Evolutionary conservation across 2,888 invertebrate species (phyloP), one percentile per base, ranked within the genome.

Genomic region (Aelia acuminata): DNA sequence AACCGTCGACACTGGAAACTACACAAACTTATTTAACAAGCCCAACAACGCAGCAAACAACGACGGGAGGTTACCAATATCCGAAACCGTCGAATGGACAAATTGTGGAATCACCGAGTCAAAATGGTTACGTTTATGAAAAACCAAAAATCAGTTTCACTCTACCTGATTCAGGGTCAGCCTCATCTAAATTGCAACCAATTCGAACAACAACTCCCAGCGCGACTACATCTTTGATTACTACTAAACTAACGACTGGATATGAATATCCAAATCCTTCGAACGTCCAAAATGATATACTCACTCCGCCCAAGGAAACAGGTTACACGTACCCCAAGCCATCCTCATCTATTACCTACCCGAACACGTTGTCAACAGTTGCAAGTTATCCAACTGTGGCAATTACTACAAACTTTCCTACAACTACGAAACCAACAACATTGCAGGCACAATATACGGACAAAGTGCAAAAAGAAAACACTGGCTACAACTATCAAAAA

Each of bases 311-410:
- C 13, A 43, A 49, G 43, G 20, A 70, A 7, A 15, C 20, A 10
- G 89, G 89, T 22, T 89, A 89, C 86, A 84, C 39, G 5, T 89
- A 89, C n/a, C 13, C 84, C 18, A 88, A 86, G 48, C 89, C 89
- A n/a, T 35, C 87, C 1, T 84, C 84, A 47, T 50, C 84, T 35
- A 49, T 88, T 1, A 80, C 88, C 18, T 86, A 87, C 48, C 87
- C 89, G 0, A 43, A 35, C 31, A 88, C 89, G 18, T 47, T 85
- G 26, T 20, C 87, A 43, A 50, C 84, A 3, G 85, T 53, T 80
- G n/a, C 20, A 15, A 85, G 26, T 22, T 49, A 35, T 49, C 84
- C 35, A 0, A 84, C 48, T 5, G 43, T 88, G 22, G 43, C n/a
- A 50, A n/a, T 31, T 35, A 43, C 43, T 13, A 88, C 88, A 13